Percentiles rank a stretch among this genome's conserved stretches.
Conservation (phyloP, 1,140 invertebrate genomes). For the Zelostemma sp. region DNA sequence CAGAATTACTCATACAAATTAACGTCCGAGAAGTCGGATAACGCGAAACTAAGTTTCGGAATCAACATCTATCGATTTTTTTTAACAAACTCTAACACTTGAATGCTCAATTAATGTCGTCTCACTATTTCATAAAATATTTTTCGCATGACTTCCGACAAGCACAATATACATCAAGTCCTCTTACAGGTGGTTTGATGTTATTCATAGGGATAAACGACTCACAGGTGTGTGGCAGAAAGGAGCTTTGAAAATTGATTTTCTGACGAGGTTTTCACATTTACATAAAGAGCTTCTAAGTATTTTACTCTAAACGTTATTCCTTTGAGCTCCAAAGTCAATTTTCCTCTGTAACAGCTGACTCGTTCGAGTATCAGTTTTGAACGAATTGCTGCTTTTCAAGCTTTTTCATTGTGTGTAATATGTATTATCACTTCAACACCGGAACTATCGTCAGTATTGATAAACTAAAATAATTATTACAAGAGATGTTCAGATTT, state of each 20-base stretch:
- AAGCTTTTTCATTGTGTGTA: too few species aligned
- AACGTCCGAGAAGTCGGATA: too few species aligned
- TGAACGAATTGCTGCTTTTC: too few species aligned
- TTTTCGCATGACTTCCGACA: constrained; percentile 46
- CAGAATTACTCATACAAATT: too few species aligned
- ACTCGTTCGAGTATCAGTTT: neutral
- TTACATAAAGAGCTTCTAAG: constrained; percentile 46
- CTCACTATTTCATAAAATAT: constrained; percentile 40
- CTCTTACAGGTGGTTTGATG: constrained; percentile 51
- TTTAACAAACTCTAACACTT: too few species aligned
- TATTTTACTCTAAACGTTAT: constrained; percentile 25
- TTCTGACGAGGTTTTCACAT: constrained; percentile 47
- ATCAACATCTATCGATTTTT: too few species aligned
- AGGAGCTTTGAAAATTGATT: constrained; percentile 52
- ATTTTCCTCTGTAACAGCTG: constrained; percentile 20
- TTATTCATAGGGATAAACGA: constrained; percentile 50
- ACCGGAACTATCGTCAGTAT: too few species aligned
- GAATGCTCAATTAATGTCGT: too few species aligned
- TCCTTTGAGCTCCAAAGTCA: constrained; percentile 25
- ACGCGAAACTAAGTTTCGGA: too few species aligned
- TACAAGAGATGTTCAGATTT: too few species aligned
- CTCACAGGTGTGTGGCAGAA: constrained; percentile 43
- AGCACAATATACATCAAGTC: constrained; percentile 37
- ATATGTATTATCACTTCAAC: too few species aligned
- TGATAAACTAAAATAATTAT: too few species aligned